Evolutionary conservation across 1,140 invertebrate genomes (phyloP).

Genomic region (Eriosoma lanigerum): DNA sequence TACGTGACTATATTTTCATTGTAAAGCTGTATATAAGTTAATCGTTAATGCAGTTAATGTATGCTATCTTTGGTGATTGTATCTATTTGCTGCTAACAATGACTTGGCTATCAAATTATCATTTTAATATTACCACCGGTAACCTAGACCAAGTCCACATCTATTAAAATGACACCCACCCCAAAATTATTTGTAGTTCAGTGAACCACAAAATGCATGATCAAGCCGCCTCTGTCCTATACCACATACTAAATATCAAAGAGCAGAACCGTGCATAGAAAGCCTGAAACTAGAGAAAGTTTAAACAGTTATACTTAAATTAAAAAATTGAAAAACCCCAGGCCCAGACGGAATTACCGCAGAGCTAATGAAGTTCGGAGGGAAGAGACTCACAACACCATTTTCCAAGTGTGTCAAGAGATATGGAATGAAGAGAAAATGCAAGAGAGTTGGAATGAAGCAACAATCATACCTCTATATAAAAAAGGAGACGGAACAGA

Average conservation of each 20-base stretch:
- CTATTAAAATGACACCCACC: too few relatives aligned
- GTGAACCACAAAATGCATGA: too few relatives aligned
- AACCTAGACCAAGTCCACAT: too few relatives aligned
- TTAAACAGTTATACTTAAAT: background rate
- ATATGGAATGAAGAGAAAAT: constrained; percentile 47
- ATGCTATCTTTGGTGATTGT: too few relatives aligned
- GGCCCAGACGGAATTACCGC: background rate
- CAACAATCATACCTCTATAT: background rate
- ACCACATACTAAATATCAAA: constrained; percentile 4
- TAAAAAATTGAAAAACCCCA: background rate
- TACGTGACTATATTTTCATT: too few relatives aligned
- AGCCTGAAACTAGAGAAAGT: background rate
- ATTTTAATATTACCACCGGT: too few relatives aligned
- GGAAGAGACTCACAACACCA: background rate
- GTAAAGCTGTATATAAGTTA: too few relatives aligned
- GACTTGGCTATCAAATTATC: too few relatives aligned
- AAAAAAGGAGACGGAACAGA: background rate
- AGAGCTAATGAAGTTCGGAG: background rate
- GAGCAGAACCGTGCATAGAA: background rate
- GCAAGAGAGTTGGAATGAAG: background rate
- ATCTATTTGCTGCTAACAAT: too few relatives aligned
- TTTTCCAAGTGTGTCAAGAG: background rate
- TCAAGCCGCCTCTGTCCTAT: too few relatives aligned
- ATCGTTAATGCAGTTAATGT: too few relatives aligned
- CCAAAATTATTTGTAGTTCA: too few relatives aligned